These are phyloP conservation scores for Brachirus orientalis DNA, from an alignment of 2,113 vertebrate genomes.

Conservation along the genomic window DNA sequence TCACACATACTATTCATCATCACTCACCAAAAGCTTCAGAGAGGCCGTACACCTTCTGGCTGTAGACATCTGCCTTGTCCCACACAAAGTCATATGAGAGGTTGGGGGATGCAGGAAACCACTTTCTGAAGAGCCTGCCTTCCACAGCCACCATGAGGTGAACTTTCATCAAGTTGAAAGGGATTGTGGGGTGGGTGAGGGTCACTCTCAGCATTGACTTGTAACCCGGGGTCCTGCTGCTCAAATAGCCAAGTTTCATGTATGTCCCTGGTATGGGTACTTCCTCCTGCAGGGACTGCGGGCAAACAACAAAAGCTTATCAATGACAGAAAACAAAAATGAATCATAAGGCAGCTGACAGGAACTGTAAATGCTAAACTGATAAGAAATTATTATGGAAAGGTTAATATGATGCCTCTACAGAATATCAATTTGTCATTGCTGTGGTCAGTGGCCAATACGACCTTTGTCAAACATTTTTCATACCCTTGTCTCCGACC, in stretches of 20 bases:
- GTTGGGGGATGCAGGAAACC: slow-evolving; percentile 94
- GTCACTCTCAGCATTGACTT: slow-evolving; percentile 93
- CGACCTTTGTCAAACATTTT: slow-evolving; percentile 14
- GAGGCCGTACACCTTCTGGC: slow-evolving; percentile 96
- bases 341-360: neutral
- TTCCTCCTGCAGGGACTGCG: slow-evolving; percentile 92
- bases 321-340: slow-evolving; percentile 12
- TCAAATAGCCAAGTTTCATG: slow-evolving; percentile 92
- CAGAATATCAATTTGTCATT: slow-evolving; percentile 39
- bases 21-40: slow-evolving; percentile 94
- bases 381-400: slow-evolving; percentile 17
- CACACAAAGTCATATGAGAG: slow-evolving; percentile 94
- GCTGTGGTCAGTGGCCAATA: slow-evolving; percentile 22
- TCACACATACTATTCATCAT: neutral
- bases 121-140: slow-evolving; percentile 94
- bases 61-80: slow-evolving; percentile 98
- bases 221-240: slow-evolving; percentile 94
- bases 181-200: slow-evolving; percentile 91
- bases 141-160: slow-evolving; percentile 98
- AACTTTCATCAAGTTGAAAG: slow-evolving; percentile 99
- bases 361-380: slow-evolving; percentile 1
- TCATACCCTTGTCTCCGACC: slow-evolving; percentile 38
- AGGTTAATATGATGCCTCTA: slow-evolving; percentile 8
- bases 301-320: slow-evolving; percentile 23
- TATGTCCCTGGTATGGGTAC: slow-evolving; percentile 90